Percentiles rank a stretch among this genome's conserved stretches.
Evolutionary conservation across 2,113 vertebrate genomes (phyloP).

Genomic region (Uria aalge): DNA sequence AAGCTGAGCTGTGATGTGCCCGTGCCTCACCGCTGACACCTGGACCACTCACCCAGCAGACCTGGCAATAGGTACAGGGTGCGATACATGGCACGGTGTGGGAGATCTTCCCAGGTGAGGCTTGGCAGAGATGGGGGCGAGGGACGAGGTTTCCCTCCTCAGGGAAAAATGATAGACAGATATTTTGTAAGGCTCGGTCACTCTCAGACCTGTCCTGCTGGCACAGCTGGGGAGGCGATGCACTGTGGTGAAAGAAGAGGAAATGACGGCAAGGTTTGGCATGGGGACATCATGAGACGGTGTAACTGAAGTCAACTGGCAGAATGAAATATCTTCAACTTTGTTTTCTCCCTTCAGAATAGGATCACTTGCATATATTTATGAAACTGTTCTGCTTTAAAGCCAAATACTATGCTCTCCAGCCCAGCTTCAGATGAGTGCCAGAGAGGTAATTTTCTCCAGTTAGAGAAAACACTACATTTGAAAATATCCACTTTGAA

Average conservation of each 20-base stretch:
- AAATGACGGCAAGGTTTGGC: background rate
- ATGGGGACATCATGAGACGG: no score
- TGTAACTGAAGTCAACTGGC: background rate
- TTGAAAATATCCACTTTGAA: background rate
- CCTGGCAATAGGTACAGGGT: fast-evolving
- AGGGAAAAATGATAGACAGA: background rate
- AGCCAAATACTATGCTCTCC: background rate
- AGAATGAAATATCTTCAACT: background rate
- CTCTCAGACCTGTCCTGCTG: background rate
- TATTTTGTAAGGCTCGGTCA: background rate
- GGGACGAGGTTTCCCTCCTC: background rate
- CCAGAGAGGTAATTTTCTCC: background rate
- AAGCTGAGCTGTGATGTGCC: background rate
- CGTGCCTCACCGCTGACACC: fast-evolving
- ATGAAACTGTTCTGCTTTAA: background rate
- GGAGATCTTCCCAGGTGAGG: background rate
- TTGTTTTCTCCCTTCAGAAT: background rate
- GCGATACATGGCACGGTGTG: fast-evolving
- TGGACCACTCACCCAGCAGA: fast-evolving
- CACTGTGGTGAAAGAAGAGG: fast-evolving
- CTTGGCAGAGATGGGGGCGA: fast-evolving
- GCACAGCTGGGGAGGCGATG: background rate
- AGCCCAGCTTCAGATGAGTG: background rate
- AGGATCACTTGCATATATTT: background rate
- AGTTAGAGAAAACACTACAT: background rate